These are phyloP conservation scores for Nicator chloris DNA, from an alignment of 2,113 vertebrate genomes.

Conservation along the genomic window DNA sequence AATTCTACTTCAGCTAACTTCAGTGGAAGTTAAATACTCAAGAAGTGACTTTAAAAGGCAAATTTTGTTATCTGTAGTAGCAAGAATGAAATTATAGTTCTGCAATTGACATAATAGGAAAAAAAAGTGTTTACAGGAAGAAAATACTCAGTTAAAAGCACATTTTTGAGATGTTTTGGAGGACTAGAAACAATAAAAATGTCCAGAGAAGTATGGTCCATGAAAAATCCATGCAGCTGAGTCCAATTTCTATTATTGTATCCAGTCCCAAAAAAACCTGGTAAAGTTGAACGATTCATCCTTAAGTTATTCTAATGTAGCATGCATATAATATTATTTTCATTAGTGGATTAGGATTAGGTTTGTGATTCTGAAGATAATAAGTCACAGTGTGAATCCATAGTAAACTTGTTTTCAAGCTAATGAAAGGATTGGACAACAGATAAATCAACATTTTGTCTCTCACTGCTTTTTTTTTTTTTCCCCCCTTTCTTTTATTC, in stretches of 20 bases:
- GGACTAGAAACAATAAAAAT: constrained; percentile 33
- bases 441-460: background rate
- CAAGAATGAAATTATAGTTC: background rate
- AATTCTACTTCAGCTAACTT: background rate
- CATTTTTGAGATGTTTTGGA: background rate
- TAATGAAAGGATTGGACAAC: background rate
- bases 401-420: background rate
- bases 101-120: background rate
- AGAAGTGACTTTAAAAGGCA: background rate
- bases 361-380: background rate
- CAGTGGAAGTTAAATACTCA: background rate
- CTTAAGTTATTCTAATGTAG: constrained; percentile 34
- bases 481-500: background rate
- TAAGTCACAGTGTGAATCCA: background rate
- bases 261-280: constrained; percentile 39
- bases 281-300: constrained; percentile 26
- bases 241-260: constrained; percentile 61
- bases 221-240: constrained; percentile 60
- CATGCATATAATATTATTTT: background rate
- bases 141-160: constrained; percentile 2
- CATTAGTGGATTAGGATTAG: background rate
- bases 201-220: constrained; percentile 29
- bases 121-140: background rate
- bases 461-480: background rate
- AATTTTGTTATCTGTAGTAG: background rate